Conservation (phyloP, 1,140 invertebrate genomes). For the Calosoma granatense region DNA sequence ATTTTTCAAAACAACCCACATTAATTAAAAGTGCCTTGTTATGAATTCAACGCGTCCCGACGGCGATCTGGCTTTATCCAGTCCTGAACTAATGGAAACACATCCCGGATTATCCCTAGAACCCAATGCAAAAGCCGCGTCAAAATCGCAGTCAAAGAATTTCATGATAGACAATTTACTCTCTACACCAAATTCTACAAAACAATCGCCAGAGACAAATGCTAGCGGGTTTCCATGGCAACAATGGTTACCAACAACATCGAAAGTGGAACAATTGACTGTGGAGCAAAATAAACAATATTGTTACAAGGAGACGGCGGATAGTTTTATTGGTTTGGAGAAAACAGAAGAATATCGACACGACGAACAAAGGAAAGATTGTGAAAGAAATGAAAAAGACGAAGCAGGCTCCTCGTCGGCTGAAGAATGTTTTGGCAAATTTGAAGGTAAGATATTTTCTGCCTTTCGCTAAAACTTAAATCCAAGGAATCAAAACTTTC, state of each 20-base stretch:
- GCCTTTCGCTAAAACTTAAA: too few relatives aligned
- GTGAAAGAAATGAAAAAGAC: background rate
- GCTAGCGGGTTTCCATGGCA: background rate
- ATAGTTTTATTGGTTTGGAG: background rate
- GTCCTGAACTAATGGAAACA: too few relatives aligned
- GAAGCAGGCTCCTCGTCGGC: background rate
- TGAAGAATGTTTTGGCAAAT: background rate
- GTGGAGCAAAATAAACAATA: background rate
- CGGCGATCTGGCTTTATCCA: too few relatives aligned
- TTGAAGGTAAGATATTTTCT: background rate
- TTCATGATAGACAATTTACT: background rate
- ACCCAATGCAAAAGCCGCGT: too few relatives aligned
- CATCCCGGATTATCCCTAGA: too few relatives aligned
- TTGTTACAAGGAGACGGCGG: background rate
- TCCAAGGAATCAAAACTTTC: too few relatives aligned
- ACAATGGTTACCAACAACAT: background rate
- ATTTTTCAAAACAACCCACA: too few relatives aligned
- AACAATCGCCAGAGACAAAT: background rate
- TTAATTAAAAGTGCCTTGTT: too few relatives aligned
- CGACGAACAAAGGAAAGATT: background rate
- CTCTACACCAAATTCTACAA: background rate
- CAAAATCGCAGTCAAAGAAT: background rate
- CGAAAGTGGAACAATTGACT: background rate
- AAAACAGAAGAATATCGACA: background rate
- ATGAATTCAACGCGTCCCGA: too few relatives aligned